Evolutionary conservation across 2,113 vertebrate genomes (phyloP), one percentile per base, ranked within the genome.

Genomic region (Oenanthe oenanthe): DNA sequence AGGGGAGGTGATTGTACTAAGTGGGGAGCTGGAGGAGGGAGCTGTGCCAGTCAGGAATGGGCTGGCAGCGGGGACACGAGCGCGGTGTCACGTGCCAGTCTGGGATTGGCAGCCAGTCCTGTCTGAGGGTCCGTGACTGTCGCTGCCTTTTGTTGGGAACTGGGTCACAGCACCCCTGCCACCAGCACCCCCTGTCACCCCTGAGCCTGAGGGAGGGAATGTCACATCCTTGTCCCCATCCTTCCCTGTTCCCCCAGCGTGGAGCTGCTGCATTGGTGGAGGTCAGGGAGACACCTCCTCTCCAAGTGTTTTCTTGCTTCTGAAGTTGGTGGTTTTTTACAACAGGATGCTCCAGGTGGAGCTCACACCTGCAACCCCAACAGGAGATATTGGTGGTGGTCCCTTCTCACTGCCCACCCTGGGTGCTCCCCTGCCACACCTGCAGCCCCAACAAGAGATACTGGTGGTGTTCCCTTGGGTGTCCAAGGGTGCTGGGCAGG

Each of bases 21-120:
- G 1, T 85, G 86, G 92, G 89, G 95, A 93, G 87, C 84, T 60
- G 78, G 57, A 58, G 67, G 78, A 67, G 47, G 81, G 25, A 28
- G 91, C 96, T 0, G 34, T 89, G 94, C 85, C 93, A 79, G 6
- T 72, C 61, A 79, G 91, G 17, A 19, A 68, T 50, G 36, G 10
- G 86, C 94, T 78, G 84, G 77, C 83, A 66, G 88, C 2, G 4
- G 85, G 34, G 87, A 91, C 96, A 88, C 54, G 66, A 67, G 92
- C 17, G 9, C 17, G 60, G 5, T 0, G 29, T 94, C 90, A 93
- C 65, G 78, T 88, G 86, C 73, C 5, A 42, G 83, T 87, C 92
- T 81, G 91, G 82, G 40, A 56, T 84, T 71, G 12, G 42, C 92
- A 85, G 90, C 77, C 94, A 6, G 57, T 8, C 32, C 89, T 7